These are phyloP conservation scores for Callimorpha dominula DNA, from an alignment of 2,888 invertebrate species.

Conservation along the genomic window DNA sequence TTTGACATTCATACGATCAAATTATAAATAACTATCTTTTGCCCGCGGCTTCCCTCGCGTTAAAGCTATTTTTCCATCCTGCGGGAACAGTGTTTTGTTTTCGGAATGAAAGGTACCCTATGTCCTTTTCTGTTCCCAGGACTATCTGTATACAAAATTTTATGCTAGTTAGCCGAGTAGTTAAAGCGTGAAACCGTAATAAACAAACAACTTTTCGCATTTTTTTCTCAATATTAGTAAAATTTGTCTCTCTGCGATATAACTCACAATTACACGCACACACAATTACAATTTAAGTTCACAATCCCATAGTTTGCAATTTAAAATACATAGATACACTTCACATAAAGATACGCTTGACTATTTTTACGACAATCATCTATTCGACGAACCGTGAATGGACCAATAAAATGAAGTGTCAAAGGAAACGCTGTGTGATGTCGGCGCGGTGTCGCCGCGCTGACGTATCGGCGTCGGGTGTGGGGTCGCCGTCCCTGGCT, in stretches of 20 bases:
- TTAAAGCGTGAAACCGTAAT: not conserved
- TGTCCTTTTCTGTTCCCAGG: not conserved
- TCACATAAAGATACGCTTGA: slow-evolving; percentile 15
- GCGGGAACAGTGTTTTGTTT: not conserved
- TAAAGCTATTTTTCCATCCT: not conserved
- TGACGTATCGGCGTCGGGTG: slow-evolving; percentile 56
- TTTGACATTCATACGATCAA: not conserved
- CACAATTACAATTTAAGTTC: too few species aligned
- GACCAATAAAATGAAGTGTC: slow-evolving; percentile 71
- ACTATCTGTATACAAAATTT: not conserved
- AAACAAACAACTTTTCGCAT: not conserved
- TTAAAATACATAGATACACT: not conserved
- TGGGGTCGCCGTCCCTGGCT: slow-evolving; percentile 55
- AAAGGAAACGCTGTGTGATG: slow-evolving; percentile 51
- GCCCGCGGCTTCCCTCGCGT: not conserved
- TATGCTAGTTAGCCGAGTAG: not conserved
- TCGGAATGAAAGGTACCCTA: too few species aligned
- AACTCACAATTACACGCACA: not conserved
- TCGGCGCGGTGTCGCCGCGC: slow-evolving; percentile 42
- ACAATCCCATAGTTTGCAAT: not conserved
- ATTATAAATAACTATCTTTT: not conserved
- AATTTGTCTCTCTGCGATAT: not conserved
- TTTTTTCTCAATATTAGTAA: not conserved
- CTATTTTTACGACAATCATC: slow-evolving; percentile 57
- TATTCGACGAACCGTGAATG: slow-evolving; percentile 63